These are phyloP conservation scores for Ardeotis arabs DNA, from an alignment of 2,113 vertebrate genomes.

Conservation along the genomic window DNA sequence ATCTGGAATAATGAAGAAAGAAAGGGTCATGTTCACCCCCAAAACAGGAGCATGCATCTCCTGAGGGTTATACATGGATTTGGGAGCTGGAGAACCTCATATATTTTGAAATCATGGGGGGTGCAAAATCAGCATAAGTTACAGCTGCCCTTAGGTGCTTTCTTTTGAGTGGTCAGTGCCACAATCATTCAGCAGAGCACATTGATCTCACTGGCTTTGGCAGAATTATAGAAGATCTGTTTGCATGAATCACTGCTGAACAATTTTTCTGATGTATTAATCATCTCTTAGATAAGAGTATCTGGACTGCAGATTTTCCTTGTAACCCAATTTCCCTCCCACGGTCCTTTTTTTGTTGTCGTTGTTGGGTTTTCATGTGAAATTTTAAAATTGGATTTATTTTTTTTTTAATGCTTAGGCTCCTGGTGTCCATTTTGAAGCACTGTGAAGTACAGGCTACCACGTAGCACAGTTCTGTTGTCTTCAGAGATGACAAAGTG, in stretches of 20 bases:
- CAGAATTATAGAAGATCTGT: constrained; percentile 58
- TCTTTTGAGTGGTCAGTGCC: constrained; percentile 59
- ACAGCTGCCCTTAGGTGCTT: constrained; percentile 58
- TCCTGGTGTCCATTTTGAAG: not conserved
- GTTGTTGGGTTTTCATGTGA: not conserved
- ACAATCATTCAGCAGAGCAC: constrained; percentile 49
- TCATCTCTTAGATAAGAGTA: constrained; percentile 54
- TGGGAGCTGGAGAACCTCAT: constrained; percentile 6
- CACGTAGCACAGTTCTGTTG: not conserved
- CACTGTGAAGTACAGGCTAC: not conserved
- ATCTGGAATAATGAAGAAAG: not conserved
- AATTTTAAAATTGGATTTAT: not conserved
- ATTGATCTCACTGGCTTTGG: constrained; percentile 63
- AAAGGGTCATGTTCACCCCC: not conserved
- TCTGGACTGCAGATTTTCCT: constrained; percentile 5
- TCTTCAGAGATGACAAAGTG: not conserved
- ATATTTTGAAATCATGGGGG: constrained; percentile 13
- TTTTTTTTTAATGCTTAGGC: not conserved
- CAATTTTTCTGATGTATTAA: constrained; percentile 66
- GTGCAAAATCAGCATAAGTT: constrained; percentile 52
- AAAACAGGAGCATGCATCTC: not conserved
- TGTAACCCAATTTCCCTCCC: not conserved
- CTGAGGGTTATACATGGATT: not conserved
- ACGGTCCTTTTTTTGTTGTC: not conserved
- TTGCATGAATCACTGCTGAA: constrained; percentile 55